Base-by-base conservation (phyloP, 2,888 invertebrate species). In the Caenorhabditis uteleia region DNA sequence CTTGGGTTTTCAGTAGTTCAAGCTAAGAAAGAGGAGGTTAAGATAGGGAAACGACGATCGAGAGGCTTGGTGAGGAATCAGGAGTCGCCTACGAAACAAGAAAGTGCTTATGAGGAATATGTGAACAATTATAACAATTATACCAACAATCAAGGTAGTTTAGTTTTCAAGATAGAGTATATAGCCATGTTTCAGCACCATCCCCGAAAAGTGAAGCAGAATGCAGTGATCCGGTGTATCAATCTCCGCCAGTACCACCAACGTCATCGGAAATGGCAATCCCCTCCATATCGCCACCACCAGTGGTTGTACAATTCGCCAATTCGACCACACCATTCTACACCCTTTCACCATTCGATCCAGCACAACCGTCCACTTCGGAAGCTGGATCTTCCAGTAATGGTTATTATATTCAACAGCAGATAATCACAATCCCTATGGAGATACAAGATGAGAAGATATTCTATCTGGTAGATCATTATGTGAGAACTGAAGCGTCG, bases 401-500 rank as follows among this genome's bases (percentile, higher is more conserved):
- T 47, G 10, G 21, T 14, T 56, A 34, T 16, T 61, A 51, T 25
- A 25, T 40, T 40, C 40, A 16, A n/a, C 21, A 16, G 5, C 40
- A 21, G 3, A 23, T n/a, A 23, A 20, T 26, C 2, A 14, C 16
- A 23, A 40, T 8, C 2, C 21, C 3, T 3, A 7, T 23, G n/a
- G 7, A 29, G 21, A 56, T 55, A 43, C 14, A 3, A 14, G 53
- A 65, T 18, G 36, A 44, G 21, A 47, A 42, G 16, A 39, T 53
- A 1, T 65, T 53, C 44, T 51, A 55, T 10, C 26, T 70, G 10
- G 43, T 73, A 14, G 56, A 66, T 34, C 66, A 61, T 20, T 64
- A 64, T 40, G 45, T 70, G n/a, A 38, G 51, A 29, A 60, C 59
- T 18, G 74, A 74, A 47, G 59, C 70, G 1, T 64, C 70, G 4